Evolutionary conservation across 1,140 invertebrate species (phyloP).

Genomic region (Pseudachorutes palmiensis): DNA sequence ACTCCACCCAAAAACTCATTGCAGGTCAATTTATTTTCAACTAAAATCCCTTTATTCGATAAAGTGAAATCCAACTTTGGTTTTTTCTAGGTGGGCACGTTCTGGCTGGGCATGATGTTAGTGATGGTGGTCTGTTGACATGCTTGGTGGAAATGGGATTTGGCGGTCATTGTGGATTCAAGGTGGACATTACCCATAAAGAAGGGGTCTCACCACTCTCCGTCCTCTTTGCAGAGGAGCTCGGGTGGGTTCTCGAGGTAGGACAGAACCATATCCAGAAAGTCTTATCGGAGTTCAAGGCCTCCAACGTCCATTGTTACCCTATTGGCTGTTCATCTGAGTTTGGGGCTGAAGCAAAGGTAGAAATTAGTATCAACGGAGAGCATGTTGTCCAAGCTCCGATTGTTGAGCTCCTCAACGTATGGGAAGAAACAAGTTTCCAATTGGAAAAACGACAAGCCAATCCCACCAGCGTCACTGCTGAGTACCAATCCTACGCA

Average conservation of each 20-base stretch:
- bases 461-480: constrained; percentile 63
- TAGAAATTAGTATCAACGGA: constrained; percentile 54
- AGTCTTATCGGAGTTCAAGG: constrained; percentile 55
- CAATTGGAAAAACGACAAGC: constrained; percentile 75
- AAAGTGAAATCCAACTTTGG: constrained; percentile 6
- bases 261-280: constrained; percentile 47
- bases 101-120: constrained; percentile 88
- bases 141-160: constrained; percentile 92
- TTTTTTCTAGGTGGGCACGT: constrained; percentile 55
- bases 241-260: constrained; percentile 86
- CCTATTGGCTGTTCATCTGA: constrained; percentile 60
- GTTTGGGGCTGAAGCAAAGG: constrained; percentile 59
- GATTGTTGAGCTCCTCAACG: constrained; percentile 59
- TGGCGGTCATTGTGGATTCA: constrained; percentile 72
- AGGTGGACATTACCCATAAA: constrained; percentile 56
- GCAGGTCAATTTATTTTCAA: constrained; percentile 48
- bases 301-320: constrained; percentile 55
- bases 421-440: constrained; percentile 95
- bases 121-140: constrained; percentile 87
- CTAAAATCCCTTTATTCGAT: not conserved
- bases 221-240: constrained; percentile 80
- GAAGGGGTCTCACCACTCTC: constrained; percentile 52
- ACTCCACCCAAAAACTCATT: constrained; percentile 71
- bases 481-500: constrained; percentile 60
- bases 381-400: constrained; percentile 54